Evolutionary conservation across 2,888 invertebrate genomes (phyloP), one percentile per base, ranked within the genome.

Genomic region (Tiphia femorata): DNA sequence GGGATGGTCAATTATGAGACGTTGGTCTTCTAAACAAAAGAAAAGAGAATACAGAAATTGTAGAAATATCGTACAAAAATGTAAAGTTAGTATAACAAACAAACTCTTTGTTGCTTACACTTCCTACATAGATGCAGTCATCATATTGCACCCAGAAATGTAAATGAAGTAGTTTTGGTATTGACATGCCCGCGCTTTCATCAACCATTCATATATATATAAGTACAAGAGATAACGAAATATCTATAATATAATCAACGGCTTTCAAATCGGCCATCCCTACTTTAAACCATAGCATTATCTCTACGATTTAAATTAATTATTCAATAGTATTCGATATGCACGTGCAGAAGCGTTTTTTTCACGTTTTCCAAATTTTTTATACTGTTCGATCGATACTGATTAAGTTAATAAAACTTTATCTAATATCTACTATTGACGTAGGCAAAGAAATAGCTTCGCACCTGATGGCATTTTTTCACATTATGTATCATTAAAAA

Each of bases 331-430:
- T 65, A 63, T 37, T 70, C 69, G 69, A 70, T 73, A 72, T 73
- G 75, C 75, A 65, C 60, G 70, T 71, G 76, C 64, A 67, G 67
- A 67, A 73, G 71, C 67, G 58, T 66, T 62, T 62, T 62, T 63
- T 63, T 64, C 52, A 55, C 50, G 37, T 65, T 58, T 63, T 65
- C 47, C 37, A 3, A 44, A 19, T 19, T 37, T 30, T 20, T 48
- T 68, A 79, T 79, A 81, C 79, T 80, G 79, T 69, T 74, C 70
- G 61, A 75, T 78, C 71, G 80, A 79, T 81, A 80, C 80, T 80
- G 80, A 78, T 80, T 79, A 72, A 76, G 73, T 78, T 67, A 73
- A 71, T 69, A 65, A 74, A 73, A 64, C 57, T 25, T 65, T 72
- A 62, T 60, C 61, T 67, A 67, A 60, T 23, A 57, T 52, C 72